Evolutionary conservation across 2,888 invertebrate genomes (phyloP).

Genomic region (Leptinotarsa rubiginosa): DNA sequence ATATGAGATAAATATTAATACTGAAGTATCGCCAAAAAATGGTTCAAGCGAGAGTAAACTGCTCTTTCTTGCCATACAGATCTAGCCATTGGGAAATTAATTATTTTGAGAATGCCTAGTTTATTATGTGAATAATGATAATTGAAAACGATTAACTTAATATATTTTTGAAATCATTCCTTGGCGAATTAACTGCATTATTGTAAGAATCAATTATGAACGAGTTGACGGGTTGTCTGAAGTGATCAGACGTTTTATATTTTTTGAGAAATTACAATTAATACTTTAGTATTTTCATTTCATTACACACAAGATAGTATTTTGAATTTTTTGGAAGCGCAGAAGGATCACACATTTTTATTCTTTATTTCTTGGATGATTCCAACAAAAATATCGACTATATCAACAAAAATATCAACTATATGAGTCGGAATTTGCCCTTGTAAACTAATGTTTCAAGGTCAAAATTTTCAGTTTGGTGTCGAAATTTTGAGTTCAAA

Average conservation of each 20-base stretch:
- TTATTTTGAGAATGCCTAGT: slow-evolving; percentile 1
- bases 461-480: too few relatives aligned
- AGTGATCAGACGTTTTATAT: background rate
- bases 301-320: background rate
- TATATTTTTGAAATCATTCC: background rate
- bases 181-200: background rate
- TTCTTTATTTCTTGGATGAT: too few relatives aligned
- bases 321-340: background rate
- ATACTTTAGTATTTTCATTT: too few relatives aligned
- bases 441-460: too few relatives aligned
- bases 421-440: too few relatives aligned
- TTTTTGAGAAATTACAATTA: too few relatives aligned
- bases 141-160: background rate
- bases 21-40: too few relatives aligned
- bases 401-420: too few relatives aligned
- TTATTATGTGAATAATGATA: background rate
- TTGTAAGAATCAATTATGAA: background rate
- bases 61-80: background rate
- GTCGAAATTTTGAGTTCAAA: too few relatives aligned
- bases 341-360: too few relatives aligned
- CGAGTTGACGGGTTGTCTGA: background rate
- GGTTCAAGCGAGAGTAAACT: background rate
- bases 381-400: too few relatives aligned
- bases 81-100: background rate
- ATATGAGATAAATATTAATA: too few relatives aligned